Evolutionary conservation across 1,140 invertebrate genomes (phyloP), one percentile per base, ranked within the genome.

Genomic region (Pogonognathellus flavescens): DNA sequence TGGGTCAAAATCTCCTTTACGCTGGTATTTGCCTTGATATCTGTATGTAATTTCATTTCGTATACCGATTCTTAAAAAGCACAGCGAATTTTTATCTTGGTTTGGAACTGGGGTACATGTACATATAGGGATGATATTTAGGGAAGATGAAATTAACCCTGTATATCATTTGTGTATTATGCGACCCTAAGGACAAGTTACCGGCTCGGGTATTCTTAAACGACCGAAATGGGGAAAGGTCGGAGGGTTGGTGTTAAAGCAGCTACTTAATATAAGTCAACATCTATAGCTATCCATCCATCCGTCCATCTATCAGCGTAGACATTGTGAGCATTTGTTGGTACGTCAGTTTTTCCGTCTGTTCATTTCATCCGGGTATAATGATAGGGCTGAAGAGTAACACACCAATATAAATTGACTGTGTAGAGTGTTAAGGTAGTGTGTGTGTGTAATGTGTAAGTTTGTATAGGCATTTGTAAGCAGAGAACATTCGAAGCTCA

Each of bases 341-440:
- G 22, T 25, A 76, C 0, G 70, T 76, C 80, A 53, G 52, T 81
- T 57, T 81, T 53, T 81, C 80, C 55, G 80, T 81, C 31, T 81
- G 80, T 81, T 81, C 80, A 53, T 81, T 81, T 81, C 80, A 81
- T 81, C 80, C 80, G 80, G 80, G 80, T 81, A n/a, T n/a, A 81
- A 81, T 81, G 80, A 81, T 81, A 81, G 80, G 80, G 80, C 80
- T 55, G 52, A 2, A 25, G 52, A 81, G 55, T 81, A 81, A 81
- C 52, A 81, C 11, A 55, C 80, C 52, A 81, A 81, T 81, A 81
- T 25, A 57, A 20, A 16, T 31, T 57, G 52, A n/a, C 41, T 50
- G 4, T 57, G 53, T 13, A 57, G 53, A 13, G 11, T n/a, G n/a
- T n/a, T 57, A 13, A 57, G 53, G 11, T n/a, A 57, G 2, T 57